Percentiles rank a stretch among this genome's conserved stretches.
These are phyloP conservation scores for Anticlea derivata DNA, from an alignment of 2,888 invertebrate genomes.

Conservation along the genomic window DNA sequence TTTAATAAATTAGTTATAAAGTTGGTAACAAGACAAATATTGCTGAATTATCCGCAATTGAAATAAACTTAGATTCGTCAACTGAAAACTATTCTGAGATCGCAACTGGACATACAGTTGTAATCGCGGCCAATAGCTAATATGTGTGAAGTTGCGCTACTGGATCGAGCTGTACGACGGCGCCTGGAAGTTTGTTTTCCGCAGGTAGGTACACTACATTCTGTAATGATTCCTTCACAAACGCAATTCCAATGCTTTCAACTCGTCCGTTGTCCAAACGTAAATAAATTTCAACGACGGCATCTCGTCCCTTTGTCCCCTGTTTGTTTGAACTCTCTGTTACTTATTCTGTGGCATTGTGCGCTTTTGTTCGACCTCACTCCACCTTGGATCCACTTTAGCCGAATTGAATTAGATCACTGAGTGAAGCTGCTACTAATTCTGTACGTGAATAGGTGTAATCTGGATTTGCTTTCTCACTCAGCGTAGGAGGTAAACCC, in stretches of 20 bases:
- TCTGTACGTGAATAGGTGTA: constrained; percentile 71
- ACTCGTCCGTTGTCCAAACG: constrained; percentile 41
- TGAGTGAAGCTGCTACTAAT: constrained; percentile 57
- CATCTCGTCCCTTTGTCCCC: constrained; percentile 51
- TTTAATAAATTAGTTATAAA: too few relatives aligned
- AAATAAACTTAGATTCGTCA: too few relatives aligned
- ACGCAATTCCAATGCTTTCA: constrained; percentile 49
- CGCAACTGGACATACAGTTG: too few relatives aligned
- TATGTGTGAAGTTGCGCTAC: constrained; percentile 1
- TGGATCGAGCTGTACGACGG: background rate
- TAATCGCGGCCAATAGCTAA: too few relatives aligned
- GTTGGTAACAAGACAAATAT: too few relatives aligned
- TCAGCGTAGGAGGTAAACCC: constrained; percentile 37
- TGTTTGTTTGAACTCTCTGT: constrained; percentile 49
- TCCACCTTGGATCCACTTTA: constrained; percentile 56
- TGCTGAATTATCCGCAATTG: too few relatives aligned
- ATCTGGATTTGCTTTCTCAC: constrained; percentile 57
- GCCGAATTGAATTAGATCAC: constrained; percentile 66
- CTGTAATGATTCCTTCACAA: constrained; percentile 43
- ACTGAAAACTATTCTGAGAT: too few relatives aligned
- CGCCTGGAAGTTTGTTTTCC: constrained; percentile 8
- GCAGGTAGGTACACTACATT: constrained; percentile 25
- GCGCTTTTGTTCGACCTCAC: constrained; percentile 58
- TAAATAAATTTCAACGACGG: constrained; percentile 54
- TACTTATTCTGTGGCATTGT: constrained; percentile 34